Evolutionary conservation across 2,113 vertebrate genomes (phyloP).

Genomic region (Oreocharis arfaki): DNA sequence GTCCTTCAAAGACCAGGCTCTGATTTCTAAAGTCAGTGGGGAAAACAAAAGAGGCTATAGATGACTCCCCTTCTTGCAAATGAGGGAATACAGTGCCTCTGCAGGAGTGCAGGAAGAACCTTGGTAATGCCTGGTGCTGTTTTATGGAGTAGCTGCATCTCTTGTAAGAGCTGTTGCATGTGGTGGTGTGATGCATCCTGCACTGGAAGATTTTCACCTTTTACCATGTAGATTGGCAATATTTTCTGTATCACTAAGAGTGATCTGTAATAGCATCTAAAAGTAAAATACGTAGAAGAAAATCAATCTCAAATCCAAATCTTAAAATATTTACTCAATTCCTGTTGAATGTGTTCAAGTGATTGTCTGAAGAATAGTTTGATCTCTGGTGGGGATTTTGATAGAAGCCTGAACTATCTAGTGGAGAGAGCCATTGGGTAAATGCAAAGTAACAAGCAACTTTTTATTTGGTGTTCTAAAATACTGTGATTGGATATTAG

Average conservation of each 20-base stretch:
- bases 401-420: background rate
- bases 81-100: background rate
- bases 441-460: background rate
- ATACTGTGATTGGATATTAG: background rate
- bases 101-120: background rate
- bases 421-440: background rate
- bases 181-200: background rate
- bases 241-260: background rate
- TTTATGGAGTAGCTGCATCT: background rate
- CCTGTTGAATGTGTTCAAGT: background rate
- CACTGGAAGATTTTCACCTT: background rate
- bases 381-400: background rate
- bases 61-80: background rate
- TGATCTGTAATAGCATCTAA: background rate
- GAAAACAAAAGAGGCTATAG: too few species aligned
- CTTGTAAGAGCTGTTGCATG: rapidly evolving
- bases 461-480: background rate
- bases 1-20: background rate
- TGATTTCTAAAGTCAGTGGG: background rate
- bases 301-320: background rate
- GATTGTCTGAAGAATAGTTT: background rate
- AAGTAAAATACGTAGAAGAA: background rate
- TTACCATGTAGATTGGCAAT: background rate
- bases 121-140: background rate
- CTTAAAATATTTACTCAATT: background rate